phyloP scores from a whole-genome alignment of 2,113 vertebrate species.

The Chaenocephalus aceratus region DNA sequence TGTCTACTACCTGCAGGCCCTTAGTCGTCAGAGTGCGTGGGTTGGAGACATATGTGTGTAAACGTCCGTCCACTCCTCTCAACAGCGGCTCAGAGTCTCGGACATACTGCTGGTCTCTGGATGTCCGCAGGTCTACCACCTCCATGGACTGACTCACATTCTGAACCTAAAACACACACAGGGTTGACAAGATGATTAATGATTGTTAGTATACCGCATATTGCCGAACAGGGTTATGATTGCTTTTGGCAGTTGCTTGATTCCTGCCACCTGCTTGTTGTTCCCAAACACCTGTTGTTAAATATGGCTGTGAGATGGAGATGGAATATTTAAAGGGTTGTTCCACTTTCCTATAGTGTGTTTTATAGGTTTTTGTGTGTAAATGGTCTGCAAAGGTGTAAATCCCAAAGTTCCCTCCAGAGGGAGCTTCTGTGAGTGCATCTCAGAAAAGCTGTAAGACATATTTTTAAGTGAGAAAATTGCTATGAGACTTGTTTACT shows the following conservation, averaged over 20 bases:
- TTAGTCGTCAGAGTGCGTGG: conserved; percentile 84
- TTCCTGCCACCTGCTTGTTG: conserved; percentile 32
- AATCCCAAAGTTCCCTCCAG: too few relatives aligned
- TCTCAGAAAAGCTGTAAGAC: neutral
- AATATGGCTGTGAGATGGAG: neutral
- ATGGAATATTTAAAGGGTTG: conserved; percentile 1
- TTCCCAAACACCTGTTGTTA: conserved; percentile 44
- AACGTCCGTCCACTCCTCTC: conserved; percentile 91
- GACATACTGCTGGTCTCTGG: conserved; percentile 96
- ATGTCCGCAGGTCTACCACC: conserved; percentile 92
- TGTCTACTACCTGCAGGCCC: conserved; percentile 88
- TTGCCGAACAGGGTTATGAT: conserved; percentile 12
- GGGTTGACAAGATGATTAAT: conserved; percentile 8
- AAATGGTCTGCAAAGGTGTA: too few relatives aligned
- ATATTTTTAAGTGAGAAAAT: neutral
- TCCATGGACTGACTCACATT: conserved; percentile 97
- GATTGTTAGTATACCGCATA: neutral
- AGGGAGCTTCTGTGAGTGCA: neutral
- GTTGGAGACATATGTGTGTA: conserved; percentile 90
- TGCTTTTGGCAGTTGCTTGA: conserved; percentile 10
- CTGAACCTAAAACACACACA: conserved; percentile 87
- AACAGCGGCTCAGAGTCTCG: conserved; percentile 94
- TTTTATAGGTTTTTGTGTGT: too few relatives aligned
- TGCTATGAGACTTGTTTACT: too few relatives aligned
- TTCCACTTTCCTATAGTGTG: neutral